Evolutionary conservation across 2,113 vertebrate species (phyloP).

Genomic region (Peromyscus maniculatus): DNA sequence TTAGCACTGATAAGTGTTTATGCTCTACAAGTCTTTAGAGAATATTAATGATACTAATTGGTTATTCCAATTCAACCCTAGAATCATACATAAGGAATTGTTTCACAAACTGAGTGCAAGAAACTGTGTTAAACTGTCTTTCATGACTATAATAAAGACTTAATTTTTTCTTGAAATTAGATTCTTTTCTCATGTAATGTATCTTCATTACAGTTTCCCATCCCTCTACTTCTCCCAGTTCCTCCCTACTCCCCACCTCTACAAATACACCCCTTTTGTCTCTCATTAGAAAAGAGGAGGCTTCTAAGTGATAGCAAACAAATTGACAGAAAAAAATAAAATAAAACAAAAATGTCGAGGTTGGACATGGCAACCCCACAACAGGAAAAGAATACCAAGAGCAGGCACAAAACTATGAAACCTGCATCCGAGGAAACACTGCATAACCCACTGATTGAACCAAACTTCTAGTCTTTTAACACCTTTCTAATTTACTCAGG

Average conservation of each 20-base stretch:
- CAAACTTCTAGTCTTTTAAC: too few relatives aligned
- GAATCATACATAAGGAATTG: background rate
- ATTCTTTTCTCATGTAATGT: background rate
- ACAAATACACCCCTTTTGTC: background rate
- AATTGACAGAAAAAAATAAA: background rate
- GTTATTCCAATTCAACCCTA: background rate
- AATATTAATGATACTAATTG: constrained; percentile 33
- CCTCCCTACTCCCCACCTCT: rapidly evolving
- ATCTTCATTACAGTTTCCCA: background rate
- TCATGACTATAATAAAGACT: background rate
- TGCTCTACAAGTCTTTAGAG: background rate
- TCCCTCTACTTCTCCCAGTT: background rate
- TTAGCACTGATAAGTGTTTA: background rate
- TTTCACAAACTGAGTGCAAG: background rate
- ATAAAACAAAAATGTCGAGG: background rate
- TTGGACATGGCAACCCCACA: background rate
- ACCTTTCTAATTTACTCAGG: too few relatives aligned
- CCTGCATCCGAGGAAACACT: background rate
- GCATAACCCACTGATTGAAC: background rate
- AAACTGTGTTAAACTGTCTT: background rate
- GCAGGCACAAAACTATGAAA: background rate
- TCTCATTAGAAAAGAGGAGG: background rate
- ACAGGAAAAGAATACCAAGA: background rate
- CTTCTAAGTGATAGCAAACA: background rate
- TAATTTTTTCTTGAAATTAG: background rate